Conservation (phyloP, 2,113 vertebrate species). For the Tetrao urogallus region DNA sequence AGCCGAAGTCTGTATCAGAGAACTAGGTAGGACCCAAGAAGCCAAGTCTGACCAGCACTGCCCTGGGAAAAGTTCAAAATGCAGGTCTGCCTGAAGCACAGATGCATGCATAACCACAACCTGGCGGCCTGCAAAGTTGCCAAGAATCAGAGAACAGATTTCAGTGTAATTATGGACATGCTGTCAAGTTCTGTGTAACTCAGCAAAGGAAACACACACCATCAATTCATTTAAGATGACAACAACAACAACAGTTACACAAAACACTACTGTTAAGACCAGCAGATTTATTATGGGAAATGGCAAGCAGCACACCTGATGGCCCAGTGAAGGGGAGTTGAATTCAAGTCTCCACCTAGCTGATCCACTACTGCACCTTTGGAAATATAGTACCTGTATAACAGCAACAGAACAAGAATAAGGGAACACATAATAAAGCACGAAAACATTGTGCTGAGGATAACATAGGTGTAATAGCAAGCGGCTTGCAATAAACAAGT, state of each 20-base stretch:
- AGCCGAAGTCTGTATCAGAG: background rate
- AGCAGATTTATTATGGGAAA: background rate
- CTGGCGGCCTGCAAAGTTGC: background rate
- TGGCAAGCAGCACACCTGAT: slow-evolving; percentile 83
- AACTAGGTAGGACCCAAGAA: background rate
- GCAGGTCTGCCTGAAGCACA: background rate
- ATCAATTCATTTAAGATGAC: background rate
- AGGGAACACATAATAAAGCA: background rate
- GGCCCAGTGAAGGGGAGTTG: slow-evolving; percentile 97
- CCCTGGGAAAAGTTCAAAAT: background rate
- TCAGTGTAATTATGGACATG: background rate
- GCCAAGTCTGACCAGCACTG: background rate
- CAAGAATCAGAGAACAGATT: background rate
- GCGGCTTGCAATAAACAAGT: background rate
- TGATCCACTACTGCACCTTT: slow-evolving; percentile 95
- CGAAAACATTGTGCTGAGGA: background rate
- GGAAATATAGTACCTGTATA: slow-evolving; percentile 90
- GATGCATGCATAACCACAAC: background rate
- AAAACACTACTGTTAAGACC: fast-evolving
- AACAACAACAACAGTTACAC: too few species aligned
- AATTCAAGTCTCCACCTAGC: slow-evolving; percentile 94
- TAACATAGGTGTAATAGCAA: background rate
- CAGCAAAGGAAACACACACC: background rate
- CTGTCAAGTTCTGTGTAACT: background rate
- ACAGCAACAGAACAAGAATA: background rate